Base-by-base conservation (phyloP, 1,140 invertebrate genomes). In the Drosophila bocqueti region DNA sequence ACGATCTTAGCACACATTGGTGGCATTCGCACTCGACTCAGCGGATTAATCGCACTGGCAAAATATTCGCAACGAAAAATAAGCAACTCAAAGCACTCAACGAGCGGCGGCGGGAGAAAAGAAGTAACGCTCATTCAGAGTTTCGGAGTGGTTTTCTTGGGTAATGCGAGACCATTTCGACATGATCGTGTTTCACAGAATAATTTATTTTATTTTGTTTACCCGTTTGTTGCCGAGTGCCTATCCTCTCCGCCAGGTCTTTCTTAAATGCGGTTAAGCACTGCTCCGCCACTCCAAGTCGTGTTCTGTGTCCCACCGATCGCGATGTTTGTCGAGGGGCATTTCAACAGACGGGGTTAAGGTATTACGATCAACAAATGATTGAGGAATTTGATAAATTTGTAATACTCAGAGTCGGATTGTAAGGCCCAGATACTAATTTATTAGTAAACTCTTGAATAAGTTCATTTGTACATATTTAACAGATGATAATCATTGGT, bases 231-330 rank as follows among this genome's bases (percentile, higher is more conserved):
- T 60, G 64, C 60, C 66, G 61, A 46, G 63, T 62, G 68, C 46
- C 78, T 75, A 38, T 16, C 36, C 54, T 59, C 55, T 81, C 55
- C 62, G 57, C 64, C 60, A 60, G 26, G 79, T 65, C 74, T 77
- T 89, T 83, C 85, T 71, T 78, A 89, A 87, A 87, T 87, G 83
- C 84, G 83, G 83, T 84, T 87, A 87, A 89, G 84, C 77, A 89
- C 83, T 80, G 43, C 57, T 58, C 55, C 55, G 58, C 50, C 47
- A 47, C 63, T 42, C 4, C 40, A 40, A 68, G 67, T 52, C 64
- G 45, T 40, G 67, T 71, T 68, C 67, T 71, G 42, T 24, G 26
- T 16, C 40, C 58, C 58, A 31, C 15, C 26, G 63, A 68, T 67
- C 40, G 67, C 42, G 47, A 21, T 45, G 47, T 36, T 43, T 61